These are phyloP conservation scores for Drosophila fulvimacula DNA, from an alignment of 2,888 invertebrate species.

Conservation along the genomic window DNA sequence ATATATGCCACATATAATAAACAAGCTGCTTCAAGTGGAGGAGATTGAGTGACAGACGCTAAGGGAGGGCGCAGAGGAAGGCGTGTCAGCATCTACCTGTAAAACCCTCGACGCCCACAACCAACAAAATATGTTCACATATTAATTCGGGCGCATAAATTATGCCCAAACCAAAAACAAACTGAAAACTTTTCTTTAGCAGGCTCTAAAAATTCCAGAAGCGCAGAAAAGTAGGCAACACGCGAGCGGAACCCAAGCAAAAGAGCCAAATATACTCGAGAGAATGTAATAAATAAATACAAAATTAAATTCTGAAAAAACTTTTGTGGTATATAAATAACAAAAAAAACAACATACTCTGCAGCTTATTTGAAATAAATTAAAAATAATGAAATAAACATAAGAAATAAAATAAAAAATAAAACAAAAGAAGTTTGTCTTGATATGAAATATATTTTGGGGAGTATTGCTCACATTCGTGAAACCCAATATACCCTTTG, in stretches of 20 bases:
- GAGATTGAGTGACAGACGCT: neutral
- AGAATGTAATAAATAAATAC: conserved; percentile 17
- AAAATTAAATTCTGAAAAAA: conserved; percentile 3
- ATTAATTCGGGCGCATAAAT: conserved; percentile 62
- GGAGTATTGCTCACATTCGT: too few species aligned
- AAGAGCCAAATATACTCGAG: conserved; percentile 32
- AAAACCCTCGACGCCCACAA: conserved; percentile 9
- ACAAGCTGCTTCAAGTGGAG: neutral
- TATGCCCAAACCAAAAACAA: conserved; percentile 17
- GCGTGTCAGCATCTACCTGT: conserved; percentile 19
- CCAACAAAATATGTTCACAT: conserved; percentile 43
- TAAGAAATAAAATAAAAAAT: neutral
- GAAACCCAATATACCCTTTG: neutral
- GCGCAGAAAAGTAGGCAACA: conserved; percentile 69
- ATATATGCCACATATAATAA: neutral
- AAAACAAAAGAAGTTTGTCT: neutral
- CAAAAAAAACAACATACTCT: too few species aligned
- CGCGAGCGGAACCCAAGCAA: conserved; percentile 13
- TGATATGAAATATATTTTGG: too few species aligned
- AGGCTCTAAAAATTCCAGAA: conserved; percentile 14
- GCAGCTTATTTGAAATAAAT: neutral
- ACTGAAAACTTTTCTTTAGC: conserved; percentile 20
- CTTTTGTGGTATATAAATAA: neutral
- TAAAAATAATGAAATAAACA: neutral
- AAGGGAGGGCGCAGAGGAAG: neutral